A percentile compares a stretch with the other conserved stretches of the same genome.
These are phyloP conservation scores for Drosophila mulleri DNA, from an alignment of 2,888 invertebrate genomes.

Conservation along the genomic window DNA sequence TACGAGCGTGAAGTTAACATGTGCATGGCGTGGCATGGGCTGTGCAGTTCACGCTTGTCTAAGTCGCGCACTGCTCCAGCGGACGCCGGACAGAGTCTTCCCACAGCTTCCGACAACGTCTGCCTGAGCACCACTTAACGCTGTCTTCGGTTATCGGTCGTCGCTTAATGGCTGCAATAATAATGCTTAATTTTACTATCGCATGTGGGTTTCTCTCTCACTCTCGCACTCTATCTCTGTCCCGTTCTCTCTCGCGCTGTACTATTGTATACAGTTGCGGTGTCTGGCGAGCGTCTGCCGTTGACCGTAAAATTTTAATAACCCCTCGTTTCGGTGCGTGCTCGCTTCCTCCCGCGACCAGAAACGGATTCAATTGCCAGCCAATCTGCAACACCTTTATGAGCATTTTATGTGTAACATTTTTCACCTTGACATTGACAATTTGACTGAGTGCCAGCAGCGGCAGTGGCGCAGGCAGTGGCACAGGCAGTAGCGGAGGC, in stretches of 20 bases:
- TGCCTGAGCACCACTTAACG: slow-evolving; percentile 60
- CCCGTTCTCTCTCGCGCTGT: background rate
- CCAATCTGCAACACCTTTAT: slow-evolving; percentile 79
- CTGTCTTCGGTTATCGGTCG: slow-evolving; percentile 16
- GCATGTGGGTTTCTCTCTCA: slow-evolving; percentile 46
- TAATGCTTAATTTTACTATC: slow-evolving; percentile 80
- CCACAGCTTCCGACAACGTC: slow-evolving; percentile 73
- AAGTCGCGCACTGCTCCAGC: slow-evolving; percentile 6
- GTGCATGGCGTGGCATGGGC: background rate
- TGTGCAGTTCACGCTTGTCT: background rate
- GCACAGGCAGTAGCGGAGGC: background rate
- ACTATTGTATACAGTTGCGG: slow-evolving; percentile 13
- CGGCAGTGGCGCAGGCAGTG: slow-evolving; percentile 9
- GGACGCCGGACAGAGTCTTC: slow-evolving; percentile 36
- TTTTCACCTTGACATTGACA: slow-evolving; percentile 82
- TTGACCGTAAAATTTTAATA: slow-evolving; percentile 78
- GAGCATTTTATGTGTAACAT: slow-evolving; percentile 73
- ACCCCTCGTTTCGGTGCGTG: slow-evolving; percentile 56
- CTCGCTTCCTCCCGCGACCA: slow-evolving; percentile 19
- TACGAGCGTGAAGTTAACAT: slow-evolving; percentile 10
- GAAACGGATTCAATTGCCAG: slow-evolving; percentile 70
- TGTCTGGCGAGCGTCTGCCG: slow-evolving; percentile 74
- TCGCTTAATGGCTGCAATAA: slow-evolving; percentile 71
- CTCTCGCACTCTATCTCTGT: background rate
- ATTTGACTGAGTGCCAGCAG: slow-evolving; percentile 44